phyloP scores from a whole-genome alignment of 35 echinoderm and acorn worm genomes.

The Ophiothrix spiculata region DNA sequence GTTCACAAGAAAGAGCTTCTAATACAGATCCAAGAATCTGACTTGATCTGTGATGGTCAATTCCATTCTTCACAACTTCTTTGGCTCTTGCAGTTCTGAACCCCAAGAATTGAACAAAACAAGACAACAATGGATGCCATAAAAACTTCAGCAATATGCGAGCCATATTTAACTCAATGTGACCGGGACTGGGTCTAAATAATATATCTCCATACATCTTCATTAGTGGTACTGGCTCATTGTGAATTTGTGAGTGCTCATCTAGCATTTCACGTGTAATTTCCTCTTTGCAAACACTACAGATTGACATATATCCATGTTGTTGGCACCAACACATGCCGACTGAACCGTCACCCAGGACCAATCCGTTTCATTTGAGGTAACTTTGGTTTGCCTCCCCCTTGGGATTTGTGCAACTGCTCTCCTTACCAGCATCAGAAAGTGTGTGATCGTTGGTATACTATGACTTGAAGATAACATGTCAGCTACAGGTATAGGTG shows the following conservation, averaged over 20 bases:
- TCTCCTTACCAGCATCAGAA: background rate
- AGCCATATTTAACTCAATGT: conserved; percentile 32
- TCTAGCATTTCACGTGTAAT: background rate
- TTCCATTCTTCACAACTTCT: conserved; percentile 16
- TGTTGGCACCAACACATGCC: background rate
- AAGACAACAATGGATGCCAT: conserved; percentile 19
- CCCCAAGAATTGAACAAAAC: background rate
- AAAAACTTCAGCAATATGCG: background rate
- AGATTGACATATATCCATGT: background rate
- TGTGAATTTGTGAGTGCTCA: conserved; percentile 5
- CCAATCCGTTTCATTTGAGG: background rate
- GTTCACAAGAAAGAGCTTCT: conserved; percentile 18
- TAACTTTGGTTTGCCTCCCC: background rate
- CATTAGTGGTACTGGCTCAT: background rate
- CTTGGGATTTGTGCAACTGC: background rate
- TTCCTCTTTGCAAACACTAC: conserved; percentile 10
- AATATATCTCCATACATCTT: conserved; percentile 35
- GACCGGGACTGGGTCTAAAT: conserved; percentile 7
- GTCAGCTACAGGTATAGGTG: background rate
- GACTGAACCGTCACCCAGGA: background rate
- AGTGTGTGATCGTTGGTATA: background rate
- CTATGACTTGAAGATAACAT: background rate
- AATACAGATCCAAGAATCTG: conserved; percentile 13
- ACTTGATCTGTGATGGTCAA: conserved; percentile 15
- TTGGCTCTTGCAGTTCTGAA: conserved; percentile 4